These are phyloP conservation scores for Laothoe populi DNA, from an alignment of 2,888 invertebrate genomes.

Conservation along the genomic window DNA sequence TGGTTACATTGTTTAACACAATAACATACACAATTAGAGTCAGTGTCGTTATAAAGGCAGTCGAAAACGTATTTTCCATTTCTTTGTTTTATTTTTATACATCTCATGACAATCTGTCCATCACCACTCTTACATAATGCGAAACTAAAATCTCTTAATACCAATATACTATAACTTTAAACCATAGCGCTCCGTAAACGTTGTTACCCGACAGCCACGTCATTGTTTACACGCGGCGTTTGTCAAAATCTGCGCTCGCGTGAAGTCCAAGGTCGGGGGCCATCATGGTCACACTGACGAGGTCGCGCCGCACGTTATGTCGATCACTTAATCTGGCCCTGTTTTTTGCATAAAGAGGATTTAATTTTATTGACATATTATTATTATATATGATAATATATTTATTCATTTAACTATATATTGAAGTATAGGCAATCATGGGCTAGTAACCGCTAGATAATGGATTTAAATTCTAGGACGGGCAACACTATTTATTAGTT, in stretches of 20 bases:
- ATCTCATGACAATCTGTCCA: background rate
- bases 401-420: too few relatives aligned
- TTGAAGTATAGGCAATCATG: too few relatives aligned
- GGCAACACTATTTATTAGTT: too few relatives aligned
- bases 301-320: conserved; percentile 32
- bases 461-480: too few relatives aligned
- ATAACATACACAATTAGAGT: background rate
- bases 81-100: background rate
- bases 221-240: conserved; percentile 37
- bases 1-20: background rate
- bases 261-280: conserved; percentile 46
- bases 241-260: conserved; percentile 47
- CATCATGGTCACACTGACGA: conserved; percentile 39
- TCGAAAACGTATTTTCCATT: background rate
- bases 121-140: background rate
- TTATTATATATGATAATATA: too few relatives aligned
- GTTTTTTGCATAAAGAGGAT: too few relatives aligned
- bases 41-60: too few relatives aligned
- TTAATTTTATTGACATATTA: too few relatives aligned
- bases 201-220: conserved; percentile 7
- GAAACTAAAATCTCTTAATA: background rate
- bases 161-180: background rate
- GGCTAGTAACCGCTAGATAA: too few relatives aligned
- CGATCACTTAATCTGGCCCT: conserved; percentile 16
- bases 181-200: background rate